Base-by-base conservation (phyloP, 2,888 invertebrate species). In the Dascillus cervinus region DNA sequence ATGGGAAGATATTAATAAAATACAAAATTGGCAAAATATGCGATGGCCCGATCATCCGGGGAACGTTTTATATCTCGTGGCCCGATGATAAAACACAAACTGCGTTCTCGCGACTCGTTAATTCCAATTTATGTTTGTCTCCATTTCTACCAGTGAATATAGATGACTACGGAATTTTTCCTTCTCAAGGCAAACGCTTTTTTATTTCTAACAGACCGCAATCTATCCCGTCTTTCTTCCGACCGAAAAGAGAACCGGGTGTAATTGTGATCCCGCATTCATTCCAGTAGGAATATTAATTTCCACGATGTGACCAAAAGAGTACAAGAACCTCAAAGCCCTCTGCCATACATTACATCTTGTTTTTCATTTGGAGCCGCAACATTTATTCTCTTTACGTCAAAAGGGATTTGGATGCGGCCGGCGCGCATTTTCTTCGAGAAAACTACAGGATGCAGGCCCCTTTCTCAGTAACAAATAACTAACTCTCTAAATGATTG, bases 401-500 rank as follows among this genome's bases (percentile, higher is more conserved):
- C 41, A 33, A 39, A 38, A 33, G 37, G 34, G 39, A 31, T 22
- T 25, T 20, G 22, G 23, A 32, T 22, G 26, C 24, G 35, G 24
- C 30, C 26, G 30, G 28, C 28, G 30, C 29, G 30, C 8, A 6
- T 17, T 17, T 17, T 17, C 8, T 17, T 17, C 17, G 34, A 38
- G 32, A 35, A 33, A 37, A 37, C n/a, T 32, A 32, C 32, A 28
- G 34, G 32, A 36, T 17, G 11, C 33, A 32, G 37, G 41, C 31
- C 34, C 30, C 34, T 26, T 32, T 26, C 29, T 29, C 38, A 24
- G 24, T 21, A 23, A 27, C 34, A 37, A 35, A 39, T 36, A 35
- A 30, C 34, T 32, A 32, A 34, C 41, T 33, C 36, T 17, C 37
- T 44, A 44, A 44, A 44, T 39, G 44, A 44, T 41, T 39, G 33